A percentile compares a stretch with the other conserved stretches of the same genome.
phyloP scores from a whole-genome alignment of 2,797 vertebrate species.

The Okamejei kenojei region DNA sequence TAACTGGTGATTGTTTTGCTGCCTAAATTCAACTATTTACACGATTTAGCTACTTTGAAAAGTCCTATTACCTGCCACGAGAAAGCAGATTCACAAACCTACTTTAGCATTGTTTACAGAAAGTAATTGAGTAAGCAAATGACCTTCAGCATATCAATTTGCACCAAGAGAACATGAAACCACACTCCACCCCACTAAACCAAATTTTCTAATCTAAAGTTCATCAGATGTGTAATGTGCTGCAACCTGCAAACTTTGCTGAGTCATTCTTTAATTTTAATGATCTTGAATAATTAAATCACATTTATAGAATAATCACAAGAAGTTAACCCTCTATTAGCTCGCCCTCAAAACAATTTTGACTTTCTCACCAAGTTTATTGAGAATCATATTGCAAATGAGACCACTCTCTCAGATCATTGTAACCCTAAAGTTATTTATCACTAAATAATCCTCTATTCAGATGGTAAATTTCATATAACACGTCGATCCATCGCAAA shows the following conservation, averaged over 20 bases:
- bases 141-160: neutral
- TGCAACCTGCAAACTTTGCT: neutral
- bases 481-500: neutral
- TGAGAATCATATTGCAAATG: neutral
- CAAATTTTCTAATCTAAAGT: neutral
- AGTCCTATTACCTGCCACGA: neutral
- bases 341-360: neutral
- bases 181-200: neutral
- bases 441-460: neutral
- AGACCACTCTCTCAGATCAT: neutral
- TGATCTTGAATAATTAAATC: neutral
- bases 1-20: neutral
- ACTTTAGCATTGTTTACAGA: neutral
- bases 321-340: neutral
- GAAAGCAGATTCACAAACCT: neutral
- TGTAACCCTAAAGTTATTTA: neutral
- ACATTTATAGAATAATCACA: neutral
- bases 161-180: conserved; percentile 28
- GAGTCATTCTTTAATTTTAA: neutral
- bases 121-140: conserved; percentile 29
- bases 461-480: neutral
- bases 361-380: neutral
- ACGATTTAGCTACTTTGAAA: neutral
- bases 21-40: neutral
- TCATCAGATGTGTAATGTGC: neutral